A percentile compares a stretch with the other conserved stretches of the same genome.
Evolutionary conservation across 2,888 invertebrate genomes (phyloP).

Genomic region (Tribolium freemani): DNA sequence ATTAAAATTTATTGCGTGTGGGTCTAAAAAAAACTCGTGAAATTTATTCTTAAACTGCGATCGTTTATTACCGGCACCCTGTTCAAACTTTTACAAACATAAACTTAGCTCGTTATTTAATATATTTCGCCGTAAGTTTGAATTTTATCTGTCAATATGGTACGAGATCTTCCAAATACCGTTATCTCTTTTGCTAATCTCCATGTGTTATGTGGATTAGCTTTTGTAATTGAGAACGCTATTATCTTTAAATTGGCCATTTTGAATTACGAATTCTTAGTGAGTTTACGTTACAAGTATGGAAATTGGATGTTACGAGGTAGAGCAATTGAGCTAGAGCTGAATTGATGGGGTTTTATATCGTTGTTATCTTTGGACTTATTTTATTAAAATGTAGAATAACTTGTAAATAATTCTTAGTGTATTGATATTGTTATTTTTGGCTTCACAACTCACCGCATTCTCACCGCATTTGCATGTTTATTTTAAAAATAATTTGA

Average conservation of each 20-base stretch:
- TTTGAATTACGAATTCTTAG: not conserved
- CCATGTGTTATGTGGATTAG: not conserved
- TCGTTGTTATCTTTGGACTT: slow-evolving; percentile 4
- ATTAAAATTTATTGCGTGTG: slow-evolving; percentile 23
- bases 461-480: slow-evolving; percentile 38
- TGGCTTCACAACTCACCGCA: slow-evolving; percentile 27
- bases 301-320: slow-evolving; percentile 10
- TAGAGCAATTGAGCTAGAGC: slow-evolving; percentile 10
- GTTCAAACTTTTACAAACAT: slow-evolving; percentile 21
- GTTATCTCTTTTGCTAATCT: slow-evolving; percentile 7
- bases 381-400: slow-evolving; percentile 7
- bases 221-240: not conserved
- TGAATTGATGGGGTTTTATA: not conserved
- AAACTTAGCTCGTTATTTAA: slow-evolving; percentile 15
- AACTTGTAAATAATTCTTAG: slow-evolving; percentile 17
- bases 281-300: not conserved
- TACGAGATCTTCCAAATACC: not conserved
- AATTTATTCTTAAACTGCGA: slow-evolving; percentile 33
- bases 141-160: not conserved
- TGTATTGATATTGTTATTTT: slow-evolving; percentile 17
- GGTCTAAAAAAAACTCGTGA: slow-evolving; percentile 9
- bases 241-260: not conserved
- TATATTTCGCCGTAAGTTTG: not conserved
- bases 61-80: slow-evolving; percentile 23
- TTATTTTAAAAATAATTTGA: slow-evolving; percentile 11